Evolutionary conservation across 2,113 vertebrate species (phyloP).

Genomic region (Lycaon pictus): DNA sequence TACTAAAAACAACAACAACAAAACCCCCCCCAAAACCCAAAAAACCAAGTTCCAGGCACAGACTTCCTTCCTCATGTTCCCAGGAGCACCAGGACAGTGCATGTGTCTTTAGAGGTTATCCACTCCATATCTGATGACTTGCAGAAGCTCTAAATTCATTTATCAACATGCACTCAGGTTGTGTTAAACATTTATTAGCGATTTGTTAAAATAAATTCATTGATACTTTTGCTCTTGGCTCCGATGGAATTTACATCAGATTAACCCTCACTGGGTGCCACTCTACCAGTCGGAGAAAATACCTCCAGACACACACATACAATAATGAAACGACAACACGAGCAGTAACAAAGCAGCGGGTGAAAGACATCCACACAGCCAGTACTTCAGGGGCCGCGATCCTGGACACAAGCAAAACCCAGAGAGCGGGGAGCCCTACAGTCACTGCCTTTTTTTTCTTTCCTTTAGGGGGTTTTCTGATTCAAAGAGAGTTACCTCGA

Average conservation of each 20-base stretch:
- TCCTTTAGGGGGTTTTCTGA: neutral
- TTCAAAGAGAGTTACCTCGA: neutral
- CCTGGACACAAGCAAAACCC: neutral
- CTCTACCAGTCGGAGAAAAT: neutral
- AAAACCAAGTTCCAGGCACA: neutral
- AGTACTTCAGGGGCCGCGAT: neutral
- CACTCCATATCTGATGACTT: neutral
- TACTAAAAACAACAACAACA: neutral
- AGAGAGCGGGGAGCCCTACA: accelerated
- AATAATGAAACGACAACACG: neutral
- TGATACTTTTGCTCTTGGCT: slow-evolving; percentile 13
- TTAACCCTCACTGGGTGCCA: neutral
- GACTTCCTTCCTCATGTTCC: neutral
- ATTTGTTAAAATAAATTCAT: slow-evolving; percentile 18
- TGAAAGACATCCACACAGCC: neutral
- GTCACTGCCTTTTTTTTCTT: neutral
- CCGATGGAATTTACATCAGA: neutral
- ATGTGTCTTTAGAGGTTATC: neutral
- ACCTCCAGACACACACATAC: neutral
- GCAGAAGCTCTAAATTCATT: neutral
- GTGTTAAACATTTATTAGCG: neutral
- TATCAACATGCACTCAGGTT: neutral
- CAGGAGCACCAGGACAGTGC: neutral
- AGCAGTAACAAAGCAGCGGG: neutral
- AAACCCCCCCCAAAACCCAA: neutral